Conservation (phyloP, 1,140 invertebrate species). For the Hycleus cichorii region DNA sequence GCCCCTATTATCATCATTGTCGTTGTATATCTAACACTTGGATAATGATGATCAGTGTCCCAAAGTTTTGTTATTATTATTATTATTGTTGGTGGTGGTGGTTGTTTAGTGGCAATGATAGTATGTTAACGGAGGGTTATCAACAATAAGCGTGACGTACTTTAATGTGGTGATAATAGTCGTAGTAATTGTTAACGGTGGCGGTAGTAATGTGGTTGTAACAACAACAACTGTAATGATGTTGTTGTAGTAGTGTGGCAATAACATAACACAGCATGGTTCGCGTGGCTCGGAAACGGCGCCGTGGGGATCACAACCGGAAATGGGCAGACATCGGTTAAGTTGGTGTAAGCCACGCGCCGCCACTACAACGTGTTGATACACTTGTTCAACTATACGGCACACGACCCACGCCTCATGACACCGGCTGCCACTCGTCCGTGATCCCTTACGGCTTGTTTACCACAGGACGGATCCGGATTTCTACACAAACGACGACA, state of each 20-base stretch:
- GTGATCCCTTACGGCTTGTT: constrained; percentile 27
- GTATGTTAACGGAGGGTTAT: too few relatives aligned
- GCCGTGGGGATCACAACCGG: constrained; percentile 29
- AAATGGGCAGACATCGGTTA: constrained; percentile 34
- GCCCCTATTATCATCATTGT: too few relatives aligned
- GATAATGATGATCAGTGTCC: too few relatives aligned
- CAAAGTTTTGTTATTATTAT: too few relatives aligned
- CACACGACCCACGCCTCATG: constrained; percentile 16
- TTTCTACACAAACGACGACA: too few relatives aligned
- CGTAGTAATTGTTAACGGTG: too few relatives aligned
- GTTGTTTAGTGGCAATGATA: too few relatives aligned
- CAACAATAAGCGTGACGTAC: too few relatives aligned
- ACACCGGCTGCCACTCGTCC: constrained; percentile 19
- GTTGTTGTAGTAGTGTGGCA: not conserved
- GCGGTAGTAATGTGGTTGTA: too few relatives aligned
- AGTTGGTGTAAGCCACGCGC: constrained; percentile 25
- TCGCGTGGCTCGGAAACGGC: constrained; percentile 28
- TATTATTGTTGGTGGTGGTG: too few relatives aligned
- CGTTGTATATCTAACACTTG: too few relatives aligned
- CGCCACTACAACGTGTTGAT: constrained; percentile 23
- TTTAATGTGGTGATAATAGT: too few relatives aligned
- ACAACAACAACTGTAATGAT: not conserved
- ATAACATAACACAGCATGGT: constrained; percentile 34
- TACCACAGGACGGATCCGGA: constrained; percentile 11
- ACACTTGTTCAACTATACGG: constrained; percentile 21